Percentiles rank a stretch among this genome's conserved stretches.
These are phyloP conservation scores for Drosophila setosimentum DNA, from an alignment of 2,888 invertebrate genomes.

Conservation along the genomic window DNA sequence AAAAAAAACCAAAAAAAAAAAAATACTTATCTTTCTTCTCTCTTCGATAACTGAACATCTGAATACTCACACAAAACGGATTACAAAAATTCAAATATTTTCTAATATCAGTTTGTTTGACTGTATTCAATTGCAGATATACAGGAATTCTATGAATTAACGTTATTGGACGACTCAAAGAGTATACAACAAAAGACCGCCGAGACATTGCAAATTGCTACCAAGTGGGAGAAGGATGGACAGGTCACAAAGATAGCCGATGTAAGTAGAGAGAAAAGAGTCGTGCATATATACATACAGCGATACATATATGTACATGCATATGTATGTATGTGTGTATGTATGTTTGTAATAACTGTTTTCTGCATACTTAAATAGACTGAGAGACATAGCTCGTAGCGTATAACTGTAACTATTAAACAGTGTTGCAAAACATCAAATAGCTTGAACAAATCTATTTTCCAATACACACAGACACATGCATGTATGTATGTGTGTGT, in stretches of 20 bases:
- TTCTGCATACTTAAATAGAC: constrained; percentile 11
- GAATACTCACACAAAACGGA: neutral
- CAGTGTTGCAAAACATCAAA: constrained; percentile 1
- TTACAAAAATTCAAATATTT: neutral
- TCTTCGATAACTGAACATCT: neutral
- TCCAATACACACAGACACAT: neutral
- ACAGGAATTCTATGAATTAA: constrained; percentile 99
- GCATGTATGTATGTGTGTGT: neutral
- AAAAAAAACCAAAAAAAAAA: neutral
- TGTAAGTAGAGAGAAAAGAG: constrained; percentile 73
- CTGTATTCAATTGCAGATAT: constrained; percentile 92
- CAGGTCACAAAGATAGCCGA: constrained; percentile 85
- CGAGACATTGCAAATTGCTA: constrained; percentile 97
- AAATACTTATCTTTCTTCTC: neutral
- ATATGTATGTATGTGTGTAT: neutral
- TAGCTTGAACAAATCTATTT: neutral
- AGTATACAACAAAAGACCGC: constrained; percentile 97
- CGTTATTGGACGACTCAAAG: constrained; percentile 97
- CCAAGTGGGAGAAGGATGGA: constrained; percentile 92
- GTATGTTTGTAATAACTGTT: neutral
- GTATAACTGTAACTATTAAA: neutral
- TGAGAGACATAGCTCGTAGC: neutral
- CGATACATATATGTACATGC: neutral
- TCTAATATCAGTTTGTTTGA: neutral
- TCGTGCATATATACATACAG: neutral